Conservation (phyloP, 2,797 vertebrate genomes). For the Eptatretus atami region DNA sequence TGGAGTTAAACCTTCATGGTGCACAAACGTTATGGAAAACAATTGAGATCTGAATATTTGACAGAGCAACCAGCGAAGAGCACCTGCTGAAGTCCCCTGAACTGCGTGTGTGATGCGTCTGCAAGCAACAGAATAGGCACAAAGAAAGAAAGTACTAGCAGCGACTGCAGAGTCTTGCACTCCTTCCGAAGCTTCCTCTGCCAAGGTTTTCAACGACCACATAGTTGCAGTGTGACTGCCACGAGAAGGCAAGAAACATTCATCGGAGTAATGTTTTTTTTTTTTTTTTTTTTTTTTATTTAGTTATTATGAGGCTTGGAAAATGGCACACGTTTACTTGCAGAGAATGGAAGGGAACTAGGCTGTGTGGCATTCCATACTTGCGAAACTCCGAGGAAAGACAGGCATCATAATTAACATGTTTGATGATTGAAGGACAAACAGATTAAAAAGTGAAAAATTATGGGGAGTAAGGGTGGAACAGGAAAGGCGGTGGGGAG, state of each 20-base stretch:
- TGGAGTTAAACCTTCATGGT: neutral
- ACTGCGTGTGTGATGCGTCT: conserved; percentile 43
- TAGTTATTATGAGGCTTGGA: neutral
- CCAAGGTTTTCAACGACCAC: conserved; percentile 59
- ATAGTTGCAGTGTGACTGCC: conserved; percentile 81
- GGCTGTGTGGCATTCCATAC: too few relatives aligned
- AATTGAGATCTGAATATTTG: too few relatives aligned
- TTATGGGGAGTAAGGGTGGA: too few relatives aligned
- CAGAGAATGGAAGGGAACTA: too few relatives aligned
- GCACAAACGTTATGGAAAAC: too few relatives aligned
- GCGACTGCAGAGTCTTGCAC: conserved; percentile 24
- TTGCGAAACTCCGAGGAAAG: too few relatives aligned
- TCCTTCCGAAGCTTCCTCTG: conserved; percentile 33
- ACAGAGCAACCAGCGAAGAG: conserved; percentile 8
- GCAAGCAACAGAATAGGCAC: conserved; percentile 42
- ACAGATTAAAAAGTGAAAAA: too few relatives aligned
- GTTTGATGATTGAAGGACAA: too few relatives aligned
- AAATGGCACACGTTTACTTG: too few relatives aligned
- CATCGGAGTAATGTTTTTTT: neutral
- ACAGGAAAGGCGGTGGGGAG: too few relatives aligned
- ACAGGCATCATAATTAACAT: too few relatives aligned
- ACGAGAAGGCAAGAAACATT: neutral
- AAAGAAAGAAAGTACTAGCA: conserved; percentile 31
- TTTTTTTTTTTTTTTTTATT: too few relatives aligned
- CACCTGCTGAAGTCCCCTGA: conserved; percentile 63